Percentiles rank a stretch among this genome's conserved stretches.
Conservation (phyloP, 2,113 vertebrate genomes). For the Pluvianellus socialis region DNA sequence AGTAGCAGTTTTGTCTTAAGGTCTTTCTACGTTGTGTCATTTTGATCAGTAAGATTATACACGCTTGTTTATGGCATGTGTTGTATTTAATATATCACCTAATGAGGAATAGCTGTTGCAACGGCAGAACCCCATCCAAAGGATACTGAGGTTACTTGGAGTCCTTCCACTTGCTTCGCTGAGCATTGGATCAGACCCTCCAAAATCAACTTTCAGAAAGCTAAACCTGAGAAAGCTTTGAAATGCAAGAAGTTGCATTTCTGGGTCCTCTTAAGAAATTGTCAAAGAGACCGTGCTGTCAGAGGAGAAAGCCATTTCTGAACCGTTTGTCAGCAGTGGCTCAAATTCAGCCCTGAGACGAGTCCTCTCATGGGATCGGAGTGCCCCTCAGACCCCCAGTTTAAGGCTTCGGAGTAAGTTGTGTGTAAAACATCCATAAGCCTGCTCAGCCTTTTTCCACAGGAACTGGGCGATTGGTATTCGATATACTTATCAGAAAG, state of each 20-base stretch:
- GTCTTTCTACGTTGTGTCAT: neutral
- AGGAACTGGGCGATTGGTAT: accelerated
- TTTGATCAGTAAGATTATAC: neutral
- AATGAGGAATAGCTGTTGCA: neutral
- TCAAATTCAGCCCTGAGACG: neutral
- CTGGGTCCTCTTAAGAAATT: neutral
- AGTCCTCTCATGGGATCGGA: neutral
- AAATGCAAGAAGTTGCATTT: neutral
- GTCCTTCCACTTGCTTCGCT: neutral
- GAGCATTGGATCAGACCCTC: neutral
- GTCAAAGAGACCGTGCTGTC: neutral
- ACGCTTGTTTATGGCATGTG: neutral
- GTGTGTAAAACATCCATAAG: neutral
- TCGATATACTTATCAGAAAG: neutral
- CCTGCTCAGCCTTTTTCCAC: neutral
- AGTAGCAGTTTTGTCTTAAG: neutral
- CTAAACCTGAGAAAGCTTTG: neutral
- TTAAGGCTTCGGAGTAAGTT: neutral
- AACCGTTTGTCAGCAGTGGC: neutral
- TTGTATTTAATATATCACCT: neutral
- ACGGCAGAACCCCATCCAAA: neutral
- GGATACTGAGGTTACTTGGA: neutral
- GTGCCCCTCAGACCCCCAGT: neutral
- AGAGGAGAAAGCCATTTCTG: neutral
- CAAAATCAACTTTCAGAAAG: neutral